Evolutionary conservation across 2,888 invertebrate species (phyloP).

Genomic region (Ceraclea dissimilis): DNA sequence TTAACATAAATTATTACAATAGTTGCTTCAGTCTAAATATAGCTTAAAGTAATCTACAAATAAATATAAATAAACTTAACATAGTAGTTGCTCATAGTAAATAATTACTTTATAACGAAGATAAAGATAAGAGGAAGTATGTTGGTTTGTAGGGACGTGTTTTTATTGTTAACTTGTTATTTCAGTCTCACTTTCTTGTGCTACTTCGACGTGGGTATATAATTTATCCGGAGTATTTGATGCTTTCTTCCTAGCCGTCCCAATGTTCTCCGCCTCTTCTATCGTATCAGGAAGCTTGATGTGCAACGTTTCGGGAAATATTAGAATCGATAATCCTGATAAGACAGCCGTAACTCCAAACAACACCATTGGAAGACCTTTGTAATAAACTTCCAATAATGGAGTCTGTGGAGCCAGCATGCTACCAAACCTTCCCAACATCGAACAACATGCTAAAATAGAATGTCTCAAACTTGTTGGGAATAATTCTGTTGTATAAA

Average conservation of each 20-base stretch:
- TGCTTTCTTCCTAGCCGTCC: constrained; percentile 5
- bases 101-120: background rate
- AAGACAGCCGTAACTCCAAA: constrained; percentile 50
- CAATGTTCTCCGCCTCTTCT: constrained; percentile 48
- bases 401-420: constrained; percentile 62
- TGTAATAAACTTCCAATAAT: constrained; percentile 49
- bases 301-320: constrained; percentile 57
- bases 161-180: background rate
- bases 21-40: background rate
- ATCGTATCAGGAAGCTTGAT: constrained; percentile 54
- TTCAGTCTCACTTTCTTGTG: background rate
- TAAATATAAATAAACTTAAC: background rate
- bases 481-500: constrained; percentile 62
- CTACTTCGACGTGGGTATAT: background rate
- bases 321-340: constrained; percentile 49
- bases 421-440: constrained; percentile 57
- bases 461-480: constrained; percentile 57
- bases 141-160: too few relatives aligned
- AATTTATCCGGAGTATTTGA: background rate
- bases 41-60: background rate
- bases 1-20: background rate
- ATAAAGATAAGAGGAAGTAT: background rate
- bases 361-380: constrained; percentile 51
- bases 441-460: constrained; percentile 56
- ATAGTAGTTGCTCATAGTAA: background rate